These are phyloP conservation scores for Sipha flava DNA, from an alignment of 1,140 invertebrate species.

Conservation along the genomic window DNA sequence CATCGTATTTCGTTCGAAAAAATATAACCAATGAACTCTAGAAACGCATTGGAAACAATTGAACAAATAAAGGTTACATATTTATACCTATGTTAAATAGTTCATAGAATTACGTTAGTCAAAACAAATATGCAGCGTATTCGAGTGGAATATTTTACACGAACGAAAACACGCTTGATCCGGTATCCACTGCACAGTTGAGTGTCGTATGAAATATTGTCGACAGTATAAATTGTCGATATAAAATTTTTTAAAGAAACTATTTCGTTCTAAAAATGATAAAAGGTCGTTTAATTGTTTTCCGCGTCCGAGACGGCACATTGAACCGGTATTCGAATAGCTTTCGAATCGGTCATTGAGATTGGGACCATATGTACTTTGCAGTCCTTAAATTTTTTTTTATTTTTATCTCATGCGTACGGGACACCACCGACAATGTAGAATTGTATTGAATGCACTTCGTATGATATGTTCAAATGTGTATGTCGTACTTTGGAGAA, in stretches of 20 bases:
- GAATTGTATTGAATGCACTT: background rate
- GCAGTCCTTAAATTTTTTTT: background rate
- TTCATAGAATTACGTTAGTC: too few species aligned
- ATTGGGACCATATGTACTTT: slow-evolving; percentile 9
- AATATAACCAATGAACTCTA: too few species aligned
- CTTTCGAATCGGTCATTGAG: background rate
- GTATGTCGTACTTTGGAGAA: too few species aligned
- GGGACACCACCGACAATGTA: background rate
- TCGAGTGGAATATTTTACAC: too few species aligned
- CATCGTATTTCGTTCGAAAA: too few species aligned
- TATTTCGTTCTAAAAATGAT: background rate
- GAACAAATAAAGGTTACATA: too few species aligned
- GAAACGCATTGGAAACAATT: too few species aligned
- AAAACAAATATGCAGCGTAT: too few species aligned
- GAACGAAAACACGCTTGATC: too few species aligned
- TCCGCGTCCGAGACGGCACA: background rate
- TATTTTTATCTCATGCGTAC: background rate
- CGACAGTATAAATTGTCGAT: background rate
- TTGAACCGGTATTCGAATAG: slow-evolving; percentile 6
- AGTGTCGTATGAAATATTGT: background rate
- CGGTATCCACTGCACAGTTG: background rate
- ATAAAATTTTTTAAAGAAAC: background rate
- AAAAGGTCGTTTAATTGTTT: background rate
- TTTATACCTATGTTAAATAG: too few species aligned
- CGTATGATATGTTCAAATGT: too few species aligned